These are phyloP conservation scores for Rhynchophorus ferrugineus DNA, from an alignment of 1,140 invertebrate genomes.

Conservation along the genomic window DNA sequence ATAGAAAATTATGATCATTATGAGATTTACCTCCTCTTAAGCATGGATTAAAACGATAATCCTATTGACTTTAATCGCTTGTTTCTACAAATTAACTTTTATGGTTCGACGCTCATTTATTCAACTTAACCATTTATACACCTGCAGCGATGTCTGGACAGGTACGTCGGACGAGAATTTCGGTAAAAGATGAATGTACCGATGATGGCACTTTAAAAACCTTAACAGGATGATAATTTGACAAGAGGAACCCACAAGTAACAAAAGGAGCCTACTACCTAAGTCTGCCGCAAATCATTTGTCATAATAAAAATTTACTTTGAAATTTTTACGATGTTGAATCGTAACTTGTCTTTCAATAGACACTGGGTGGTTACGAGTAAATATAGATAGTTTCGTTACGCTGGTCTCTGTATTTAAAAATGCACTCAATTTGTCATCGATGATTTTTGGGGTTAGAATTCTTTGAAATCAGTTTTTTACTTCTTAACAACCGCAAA, in stretches of 20 bases:
- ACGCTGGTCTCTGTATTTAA: too few relatives aligned
- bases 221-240: conserved; percentile 28
- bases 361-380: not conserved
- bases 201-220: conserved; percentile 21
- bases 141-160: conserved; percentile 10
- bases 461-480: too few relatives aligned
- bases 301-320: conserved; percentile 27
- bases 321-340: conserved; percentile 9
- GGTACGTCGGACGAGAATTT: conserved; percentile 11
- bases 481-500: too few relatives aligned
- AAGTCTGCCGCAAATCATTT: conserved; percentile 27
- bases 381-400: too few relatives aligned
- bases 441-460: too few relatives aligned
- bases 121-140: conserved; percentile 15
- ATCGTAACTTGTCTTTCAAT: too few relatives aligned
- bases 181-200: conserved; percentile 21
- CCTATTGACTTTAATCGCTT: not conserved
- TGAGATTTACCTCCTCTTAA: too few relatives aligned
- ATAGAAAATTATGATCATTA: too few relatives aligned
- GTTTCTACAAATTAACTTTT: conserved; percentile 1
- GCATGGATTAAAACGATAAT: too few relatives aligned
- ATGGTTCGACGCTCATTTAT: not conserved
- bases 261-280: conserved; percentile 26
- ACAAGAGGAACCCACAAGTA: conserved; percentile 30
- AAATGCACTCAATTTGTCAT: too few relatives aligned